Conservation (phyloP, 23 tunicate genomes). For the Trididemnum miniatum region DNA sequence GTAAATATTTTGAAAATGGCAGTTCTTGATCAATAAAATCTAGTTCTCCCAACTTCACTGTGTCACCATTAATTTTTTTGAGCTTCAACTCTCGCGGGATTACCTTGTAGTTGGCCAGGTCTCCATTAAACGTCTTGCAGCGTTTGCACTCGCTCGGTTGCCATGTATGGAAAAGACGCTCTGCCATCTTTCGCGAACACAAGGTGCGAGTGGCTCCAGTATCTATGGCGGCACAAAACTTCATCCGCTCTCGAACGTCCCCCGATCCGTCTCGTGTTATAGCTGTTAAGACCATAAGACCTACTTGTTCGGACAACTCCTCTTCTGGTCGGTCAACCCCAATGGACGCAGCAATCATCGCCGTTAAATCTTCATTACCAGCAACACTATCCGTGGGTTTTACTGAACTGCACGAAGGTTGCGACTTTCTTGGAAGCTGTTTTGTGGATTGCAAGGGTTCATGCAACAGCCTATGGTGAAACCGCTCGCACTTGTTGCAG, state of each 20-base stretch:
- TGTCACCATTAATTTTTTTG: no score
- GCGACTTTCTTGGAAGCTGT: no score
- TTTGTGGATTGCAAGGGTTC: no score
- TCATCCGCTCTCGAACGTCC: not conserved
- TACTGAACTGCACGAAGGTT: no score
- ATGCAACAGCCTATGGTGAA: not conserved
- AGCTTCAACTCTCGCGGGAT: no score
- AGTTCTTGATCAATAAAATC: not conserved
- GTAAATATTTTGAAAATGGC: not conserved
- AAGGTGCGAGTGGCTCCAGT: not conserved
- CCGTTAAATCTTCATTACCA: no score
- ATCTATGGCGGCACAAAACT: not conserved
- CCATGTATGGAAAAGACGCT: not conserved
- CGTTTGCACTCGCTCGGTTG: not conserved
- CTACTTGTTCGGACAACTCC: not conserved
- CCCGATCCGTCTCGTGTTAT: not conserved
- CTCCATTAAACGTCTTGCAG: not conserved
- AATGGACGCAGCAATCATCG: no score
- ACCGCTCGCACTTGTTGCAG: not conserved
- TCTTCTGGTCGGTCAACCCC: no score
- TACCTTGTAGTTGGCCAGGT: no score
- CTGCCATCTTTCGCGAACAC: not conserved
- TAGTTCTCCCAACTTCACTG: not conserved
- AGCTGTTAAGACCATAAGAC: not conserved
- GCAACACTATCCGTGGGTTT: no score